Conservation (phyloP, 2,888 invertebrate species). For the Cheilosia soror region DNA sequence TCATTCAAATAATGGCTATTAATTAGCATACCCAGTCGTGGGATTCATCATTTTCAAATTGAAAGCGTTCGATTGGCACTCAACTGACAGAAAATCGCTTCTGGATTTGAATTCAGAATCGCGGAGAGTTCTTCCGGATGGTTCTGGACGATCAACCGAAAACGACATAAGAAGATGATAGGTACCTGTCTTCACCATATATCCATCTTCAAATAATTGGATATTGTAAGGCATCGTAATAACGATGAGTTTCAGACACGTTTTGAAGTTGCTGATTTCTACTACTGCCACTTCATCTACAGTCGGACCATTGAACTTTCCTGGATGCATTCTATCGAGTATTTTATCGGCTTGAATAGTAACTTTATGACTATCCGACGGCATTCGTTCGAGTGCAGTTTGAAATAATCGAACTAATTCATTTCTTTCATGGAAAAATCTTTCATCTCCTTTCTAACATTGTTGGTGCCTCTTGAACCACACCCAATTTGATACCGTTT, state of each 20-base stretch:
- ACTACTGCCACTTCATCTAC: slow-evolving; percentile 70
- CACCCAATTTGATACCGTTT: slow-evolving; percentile 38
- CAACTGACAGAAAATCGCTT: too few relatives aligned
- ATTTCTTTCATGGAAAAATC: slow-evolving; percentile 77
- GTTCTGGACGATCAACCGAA: too few relatives aligned
- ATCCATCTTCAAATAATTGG: slow-evolving; percentile 77
- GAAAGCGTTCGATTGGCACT: too few relatives aligned
- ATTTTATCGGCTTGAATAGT: too few relatives aligned
- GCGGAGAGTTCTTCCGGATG: too few relatives aligned
- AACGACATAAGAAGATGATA: too few relatives aligned
- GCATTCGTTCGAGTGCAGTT: slow-evolving; percentile 77
- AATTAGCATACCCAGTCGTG: too few relatives aligned
- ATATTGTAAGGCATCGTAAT: slow-evolving; percentile 81
- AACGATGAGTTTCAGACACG: slow-evolving; percentile 77
- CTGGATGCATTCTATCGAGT: slow-evolving; percentile 73
- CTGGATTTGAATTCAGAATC: too few relatives aligned
- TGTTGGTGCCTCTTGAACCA: slow-evolving; percentile 15
- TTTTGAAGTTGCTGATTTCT: slow-evolving; percentile 63
- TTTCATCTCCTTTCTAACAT: slow-evolving; percentile 32
- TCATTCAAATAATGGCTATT: too few relatives aligned
- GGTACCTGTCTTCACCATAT: slow-evolving; percentile 77
- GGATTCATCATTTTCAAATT: neutral
- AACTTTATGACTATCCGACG: too few relatives aligned
- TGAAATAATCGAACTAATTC: slow-evolving; percentile 78
- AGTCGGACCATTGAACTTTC: slow-evolving; percentile 79